Conservation (phyloP, 2,797 vertebrate genomes). For the Bufotes viridis region DNA sequence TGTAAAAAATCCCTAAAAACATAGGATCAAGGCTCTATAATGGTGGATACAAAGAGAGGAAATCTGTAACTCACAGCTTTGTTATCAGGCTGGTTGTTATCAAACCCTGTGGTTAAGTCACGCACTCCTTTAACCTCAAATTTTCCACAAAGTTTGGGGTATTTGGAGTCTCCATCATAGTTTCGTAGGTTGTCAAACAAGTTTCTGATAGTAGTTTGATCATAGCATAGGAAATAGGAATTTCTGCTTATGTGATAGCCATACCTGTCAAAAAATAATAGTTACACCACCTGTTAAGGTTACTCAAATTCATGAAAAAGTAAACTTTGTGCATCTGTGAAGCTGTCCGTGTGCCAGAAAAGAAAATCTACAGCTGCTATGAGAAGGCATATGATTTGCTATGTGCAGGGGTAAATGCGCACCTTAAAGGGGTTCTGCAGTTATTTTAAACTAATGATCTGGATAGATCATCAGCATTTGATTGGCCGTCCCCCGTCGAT, state of each 20-base stretch:
- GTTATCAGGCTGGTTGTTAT: constrained; percentile 86
- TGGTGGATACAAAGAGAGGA: no score
- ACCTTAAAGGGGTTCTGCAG: no score
- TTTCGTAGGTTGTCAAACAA: constrained; percentile 91
- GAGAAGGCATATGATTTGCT: no score
- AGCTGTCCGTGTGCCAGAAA: no score
- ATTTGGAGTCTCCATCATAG: constrained; percentile 79
- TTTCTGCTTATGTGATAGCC: constrained; percentile 94
- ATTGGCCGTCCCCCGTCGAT: no score
- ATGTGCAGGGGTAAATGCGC: no score
- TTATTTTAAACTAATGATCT: no score
- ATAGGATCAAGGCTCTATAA: neutral
- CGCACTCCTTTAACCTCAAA: constrained; percentile 85
- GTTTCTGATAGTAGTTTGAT: constrained; percentile 83
- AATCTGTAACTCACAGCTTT: constrained; percentile 84
- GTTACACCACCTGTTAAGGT: neutral
- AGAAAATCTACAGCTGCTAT: no score
- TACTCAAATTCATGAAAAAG: no score
- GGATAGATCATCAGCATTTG: no score
- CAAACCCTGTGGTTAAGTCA: constrained; percentile 93
- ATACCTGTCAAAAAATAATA: constrained; percentile 76
- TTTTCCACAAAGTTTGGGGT: constrained; percentile 86
- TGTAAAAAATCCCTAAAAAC: neutral
- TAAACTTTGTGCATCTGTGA: no score
- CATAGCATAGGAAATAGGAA: constrained; percentile 96